Evolutionary conservation across 2,113 vertebrate species (phyloP).

Genomic region (Amblyornis subalaris): DNA sequence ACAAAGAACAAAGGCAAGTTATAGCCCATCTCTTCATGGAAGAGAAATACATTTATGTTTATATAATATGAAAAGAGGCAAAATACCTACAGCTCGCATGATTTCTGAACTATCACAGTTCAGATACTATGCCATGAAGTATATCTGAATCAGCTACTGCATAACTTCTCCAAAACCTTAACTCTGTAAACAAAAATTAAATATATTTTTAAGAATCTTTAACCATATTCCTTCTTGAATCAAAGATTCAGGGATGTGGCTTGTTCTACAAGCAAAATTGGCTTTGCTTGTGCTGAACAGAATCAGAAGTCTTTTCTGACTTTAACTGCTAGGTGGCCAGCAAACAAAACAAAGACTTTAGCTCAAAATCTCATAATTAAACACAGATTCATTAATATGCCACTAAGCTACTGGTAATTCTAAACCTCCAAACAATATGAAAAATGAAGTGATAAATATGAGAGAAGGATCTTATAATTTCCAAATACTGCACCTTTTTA

Average conservation of each 20-base stretch:
- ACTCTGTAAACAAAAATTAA: neutral
- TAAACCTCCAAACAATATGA: neutral
- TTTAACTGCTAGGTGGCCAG: neutral
- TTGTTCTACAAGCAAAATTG: neutral
- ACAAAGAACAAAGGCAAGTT: neutral
- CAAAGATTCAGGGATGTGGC: neutral
- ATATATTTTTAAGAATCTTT: neutral
- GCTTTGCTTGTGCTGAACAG: neutral
- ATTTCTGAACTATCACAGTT: neutral
- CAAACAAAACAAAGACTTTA: neutral
- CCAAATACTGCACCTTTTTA: neutral
- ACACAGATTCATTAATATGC: neutral
- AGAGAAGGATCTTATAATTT: neutral
- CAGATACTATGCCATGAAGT: neutral
- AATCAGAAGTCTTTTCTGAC: neutral
- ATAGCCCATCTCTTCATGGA: neutral
- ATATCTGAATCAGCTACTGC: neutral
- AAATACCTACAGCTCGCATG: neutral
- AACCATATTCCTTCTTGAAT: neutral
- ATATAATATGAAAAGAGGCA: fast-evolving
- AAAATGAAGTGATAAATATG: neutral
- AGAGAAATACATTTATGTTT: neutral
- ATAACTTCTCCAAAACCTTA: neutral
- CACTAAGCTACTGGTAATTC: neutral
- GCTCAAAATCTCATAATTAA: neutral